phyloP scores from a whole-genome alignment of 1,140 invertebrate genomes.

The Drosophila littoralis region DNA sequence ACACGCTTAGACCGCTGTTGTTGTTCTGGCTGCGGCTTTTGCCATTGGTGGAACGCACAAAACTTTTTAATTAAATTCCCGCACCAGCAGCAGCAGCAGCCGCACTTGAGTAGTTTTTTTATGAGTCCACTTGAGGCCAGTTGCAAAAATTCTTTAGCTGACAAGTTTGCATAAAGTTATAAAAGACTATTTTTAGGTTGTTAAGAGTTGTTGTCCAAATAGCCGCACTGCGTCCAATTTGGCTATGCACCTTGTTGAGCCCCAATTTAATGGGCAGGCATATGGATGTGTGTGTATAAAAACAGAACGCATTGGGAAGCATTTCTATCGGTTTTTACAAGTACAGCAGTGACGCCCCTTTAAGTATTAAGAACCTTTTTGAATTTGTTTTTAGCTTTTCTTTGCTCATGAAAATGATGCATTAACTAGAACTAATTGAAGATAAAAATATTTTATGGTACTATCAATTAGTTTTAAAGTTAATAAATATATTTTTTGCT shows the following conservation, averaged over 20 bases:
- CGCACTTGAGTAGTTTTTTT: conserved; percentile 46
- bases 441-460: no score
- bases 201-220: conserved; percentile 32
- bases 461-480: no score
- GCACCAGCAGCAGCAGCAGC: conserved; percentile 36
- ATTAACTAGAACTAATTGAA: no score
- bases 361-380: no score
- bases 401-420: no score
- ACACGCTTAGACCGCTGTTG: conserved; percentile 25
- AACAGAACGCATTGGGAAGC: no score
- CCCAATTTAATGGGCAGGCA: not conserved
- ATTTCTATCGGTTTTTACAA: no score
- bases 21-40: conserved; percentile 26
- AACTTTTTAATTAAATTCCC: conserved; percentile 78
- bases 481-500: no score
- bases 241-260: not conserved
- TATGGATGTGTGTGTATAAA: no score
- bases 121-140: conserved; percentile 8
- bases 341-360: no score
- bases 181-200: conserved; percentile 55
- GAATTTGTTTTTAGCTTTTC: no score
- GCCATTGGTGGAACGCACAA: conserved; percentile 52
- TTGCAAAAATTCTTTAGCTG: conserved; percentile 45
- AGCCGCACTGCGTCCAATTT: not conserved
- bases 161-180: conserved; percentile 63